Evolutionary conservation across 2,797 vertebrate species (phyloP).

Genomic region (Notamacropus eugenii): DNA sequence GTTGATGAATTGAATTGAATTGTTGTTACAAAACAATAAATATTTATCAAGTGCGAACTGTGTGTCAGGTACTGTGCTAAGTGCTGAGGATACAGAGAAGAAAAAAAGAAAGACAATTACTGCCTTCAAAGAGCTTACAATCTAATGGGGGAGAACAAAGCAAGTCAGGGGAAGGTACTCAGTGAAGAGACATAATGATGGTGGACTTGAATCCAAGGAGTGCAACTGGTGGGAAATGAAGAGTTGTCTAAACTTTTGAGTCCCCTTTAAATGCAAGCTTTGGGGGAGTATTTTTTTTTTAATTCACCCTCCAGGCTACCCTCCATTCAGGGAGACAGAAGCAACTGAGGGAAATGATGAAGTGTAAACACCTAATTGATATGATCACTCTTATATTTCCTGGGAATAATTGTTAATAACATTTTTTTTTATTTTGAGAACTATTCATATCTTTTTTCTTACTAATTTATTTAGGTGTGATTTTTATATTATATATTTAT

Average conservation of each 20-base stretch:
- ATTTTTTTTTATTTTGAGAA: neutral
- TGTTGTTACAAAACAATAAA: neutral
- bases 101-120: neutral
- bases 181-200: neutral
- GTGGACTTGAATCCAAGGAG: neutral
- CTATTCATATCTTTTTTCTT: neutral
- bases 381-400: neutral
- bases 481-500: neutral
- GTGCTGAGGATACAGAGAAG: neutral
- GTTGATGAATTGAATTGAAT: neutral
- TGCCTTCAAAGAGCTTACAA: neutral
- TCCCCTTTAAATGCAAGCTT: neutral
- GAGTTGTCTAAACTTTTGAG: neutral
- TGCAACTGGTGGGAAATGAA: neutral
- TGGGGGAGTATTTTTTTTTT: neutral
- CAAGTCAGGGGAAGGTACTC: neutral
- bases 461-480: neutral
- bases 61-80: neutral
- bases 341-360: neutral
- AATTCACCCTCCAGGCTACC: neutral
- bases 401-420: neutral
- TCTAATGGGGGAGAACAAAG: neutral
- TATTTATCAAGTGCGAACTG: neutral
- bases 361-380: neutral
- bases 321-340: neutral